Conservation (phyloP, 1,140 invertebrate genomes). For the Drosophila equinoxialis region DNA sequence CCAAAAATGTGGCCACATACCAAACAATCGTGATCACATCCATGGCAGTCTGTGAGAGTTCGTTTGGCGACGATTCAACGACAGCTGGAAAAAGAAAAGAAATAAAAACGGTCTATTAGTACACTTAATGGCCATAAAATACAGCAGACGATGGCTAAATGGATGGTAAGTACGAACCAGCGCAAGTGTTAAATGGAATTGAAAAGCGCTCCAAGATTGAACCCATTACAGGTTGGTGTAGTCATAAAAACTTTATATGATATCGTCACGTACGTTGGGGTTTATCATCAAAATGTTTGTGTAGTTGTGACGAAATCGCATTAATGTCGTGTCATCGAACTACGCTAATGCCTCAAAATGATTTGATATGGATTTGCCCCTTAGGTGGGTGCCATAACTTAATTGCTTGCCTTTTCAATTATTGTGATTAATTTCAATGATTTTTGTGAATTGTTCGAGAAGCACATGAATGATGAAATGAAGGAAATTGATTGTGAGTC, state of each 20-base stretch:
- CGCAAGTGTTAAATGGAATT: not conserved
- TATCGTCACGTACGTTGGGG: not conserved
- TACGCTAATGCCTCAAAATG: constrained; percentile 33
- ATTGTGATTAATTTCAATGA: not conserved
- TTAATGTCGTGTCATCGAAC: constrained; percentile 47
- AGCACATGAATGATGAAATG: too few relatives aligned
- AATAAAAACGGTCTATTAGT: constrained; percentile 3
- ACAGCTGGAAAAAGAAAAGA: constrained; percentile 32
- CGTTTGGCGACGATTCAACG: constrained; percentile 56
- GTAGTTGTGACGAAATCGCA: constrained; percentile 47
- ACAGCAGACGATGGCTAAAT: not conserved
- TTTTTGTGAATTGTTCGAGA: not conserved
- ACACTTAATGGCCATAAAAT: constrained; percentile 5
- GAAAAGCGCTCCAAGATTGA: not conserved
- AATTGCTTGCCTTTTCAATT: constrained; percentile 2
- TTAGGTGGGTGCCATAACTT: constrained; percentile 32
- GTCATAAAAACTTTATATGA: not conserved
- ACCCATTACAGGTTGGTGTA: not conserved
- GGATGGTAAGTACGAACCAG: not conserved
- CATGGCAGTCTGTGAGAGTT: constrained; percentile 81
- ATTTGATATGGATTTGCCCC: constrained; percentile 39
- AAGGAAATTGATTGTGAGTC: too few relatives aligned
- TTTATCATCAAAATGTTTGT: not conserved
- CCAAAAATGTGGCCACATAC: constrained; percentile 81
- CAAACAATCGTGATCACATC: constrained; percentile 82